Evolutionary conservation across 2,888 invertebrate species (phyloP).

Genomic region (Nesidiocoris tenuis): DNA sequence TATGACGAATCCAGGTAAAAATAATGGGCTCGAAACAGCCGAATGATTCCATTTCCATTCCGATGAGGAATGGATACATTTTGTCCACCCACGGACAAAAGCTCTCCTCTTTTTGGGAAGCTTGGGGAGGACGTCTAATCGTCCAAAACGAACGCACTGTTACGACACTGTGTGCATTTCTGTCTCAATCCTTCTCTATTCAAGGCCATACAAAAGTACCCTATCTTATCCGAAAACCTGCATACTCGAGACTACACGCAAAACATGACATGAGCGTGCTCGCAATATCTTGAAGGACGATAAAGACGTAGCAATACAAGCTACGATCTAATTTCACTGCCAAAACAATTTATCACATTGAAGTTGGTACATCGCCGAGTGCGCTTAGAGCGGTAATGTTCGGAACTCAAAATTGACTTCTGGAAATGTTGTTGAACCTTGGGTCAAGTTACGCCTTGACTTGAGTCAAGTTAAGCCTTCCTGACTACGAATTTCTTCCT

Average conservation of each 20-base stretch:
- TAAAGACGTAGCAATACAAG: too few species aligned
- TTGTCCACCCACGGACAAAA: constrained; percentile 21
- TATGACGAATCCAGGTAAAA: constrained; percentile 64
- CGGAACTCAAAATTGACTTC: too few species aligned
- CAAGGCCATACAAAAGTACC: not conserved
- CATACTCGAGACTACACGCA: not conserved
- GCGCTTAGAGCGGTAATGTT: too few species aligned
- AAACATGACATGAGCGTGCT: not conserved
- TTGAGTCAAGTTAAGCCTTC: too few species aligned
- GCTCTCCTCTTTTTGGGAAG: constrained; percentile 3
- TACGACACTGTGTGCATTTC: constrained; percentile 32
- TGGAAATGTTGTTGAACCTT: too few species aligned
- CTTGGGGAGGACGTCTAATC: not conserved
- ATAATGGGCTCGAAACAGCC: constrained; percentile 20
- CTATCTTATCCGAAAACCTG: not conserved
- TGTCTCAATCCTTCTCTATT: not conserved
- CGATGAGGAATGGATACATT: constrained; percentile 16
- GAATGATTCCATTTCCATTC: too few species aligned
- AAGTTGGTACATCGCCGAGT: too few species aligned
- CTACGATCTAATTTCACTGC: too few species aligned
- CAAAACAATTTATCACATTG: too few species aligned
- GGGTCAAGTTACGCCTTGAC: too few species aligned
- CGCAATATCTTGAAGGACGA: not conserved
- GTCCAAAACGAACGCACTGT: constrained; percentile 16
- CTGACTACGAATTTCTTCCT: too few species aligned